Base-by-base conservation (phyloP, 1,140 invertebrate species). In the Oreohelix idahoensis region DNA sequence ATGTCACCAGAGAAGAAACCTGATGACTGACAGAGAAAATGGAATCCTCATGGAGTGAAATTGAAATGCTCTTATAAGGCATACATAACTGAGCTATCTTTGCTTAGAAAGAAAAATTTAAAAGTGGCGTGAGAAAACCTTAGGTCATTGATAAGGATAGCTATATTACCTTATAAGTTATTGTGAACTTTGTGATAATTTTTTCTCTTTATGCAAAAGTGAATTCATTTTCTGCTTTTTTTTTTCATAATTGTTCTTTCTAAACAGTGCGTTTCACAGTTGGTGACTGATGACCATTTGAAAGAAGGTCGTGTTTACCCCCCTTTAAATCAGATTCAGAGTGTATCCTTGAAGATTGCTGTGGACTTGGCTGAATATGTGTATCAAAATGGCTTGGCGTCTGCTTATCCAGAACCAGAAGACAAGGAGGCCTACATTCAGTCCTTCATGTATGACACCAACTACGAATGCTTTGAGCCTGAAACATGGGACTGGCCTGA, bases 261-360 rank as follows among this genome's bases (percentile, higher is more conserved):
- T 49, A 88, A 91, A 78, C 79, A 97, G 94, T 95, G 95, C 38
- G 93, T 99, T 10, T 95, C 97, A 26, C 94, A 96, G 11, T 93
- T 96, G 79, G 98, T 99, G 0, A 95, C 95, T 13, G 94, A 97
- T 76, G 94, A 94, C 11, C 96, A 99, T 93, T 93, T 99, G 69
- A 94, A 94, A 0, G 95, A 95, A 81, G 98, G 98, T 29, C 96
- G 97, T 85, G 94, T 99, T 38, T 99, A 99, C 92, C 98, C 98
- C 26, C 97, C 98, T 0, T 93, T 99, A 10, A 93, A 94, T n/a
- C 95, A 95, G 35, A 98, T 99, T 88, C 94, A 95, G 83, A 95
- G 96, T 74, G 97, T 97, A 79, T 99, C 98, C 0, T 88, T 98
- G 1, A 94, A 95, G 85, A 98, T 99, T 87, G 98, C 98, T 11